These are phyloP conservation scores for Muschampia plurimacula DNA, from an alignment of 2,888 invertebrate species.

Conservation along the genomic window DNA sequence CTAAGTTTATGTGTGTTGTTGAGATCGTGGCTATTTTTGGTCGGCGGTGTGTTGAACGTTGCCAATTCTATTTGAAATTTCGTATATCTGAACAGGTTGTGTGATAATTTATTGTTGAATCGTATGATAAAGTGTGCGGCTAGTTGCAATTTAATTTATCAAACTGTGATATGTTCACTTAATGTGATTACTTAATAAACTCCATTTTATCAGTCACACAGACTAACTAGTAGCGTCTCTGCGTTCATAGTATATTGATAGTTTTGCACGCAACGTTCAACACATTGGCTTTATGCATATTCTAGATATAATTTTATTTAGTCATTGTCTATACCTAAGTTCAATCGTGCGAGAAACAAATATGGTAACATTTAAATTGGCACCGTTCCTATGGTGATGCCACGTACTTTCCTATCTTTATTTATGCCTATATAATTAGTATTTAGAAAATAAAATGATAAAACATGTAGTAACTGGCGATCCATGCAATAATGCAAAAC, in stretches of 20 bases:
- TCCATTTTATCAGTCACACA: conserved; percentile 12
- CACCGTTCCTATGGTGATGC: conserved; percentile 80
- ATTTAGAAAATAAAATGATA: conserved; percentile 59
- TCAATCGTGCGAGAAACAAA: conserved; percentile 71
- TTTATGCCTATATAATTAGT: conserved; percentile 76
- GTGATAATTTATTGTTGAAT: conserved; percentile 22
- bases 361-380: conserved; percentile 66
- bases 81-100: conserved; percentile 16
- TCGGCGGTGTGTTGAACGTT: conserved; percentile 41
- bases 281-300: conserved; percentile 63
- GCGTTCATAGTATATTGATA: conserved; percentile 1
- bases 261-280: conserved; percentile 35
- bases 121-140: conserved; percentile 4
- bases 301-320: conserved; percentile 81
- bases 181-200: conserved; percentile 33
- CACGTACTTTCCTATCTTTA: conserved; percentile 74
- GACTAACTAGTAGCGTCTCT: background rate
- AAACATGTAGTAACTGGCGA: conserved; percentile 49
- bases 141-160: conserved; percentile 14
- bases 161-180: conserved; percentile 32
- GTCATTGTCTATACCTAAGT: conserved; percentile 79
- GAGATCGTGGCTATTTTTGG: conserved; percentile 45
- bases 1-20: conserved; percentile 71
- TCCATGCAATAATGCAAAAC: conserved; percentile 58
- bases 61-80: conserved; percentile 7